phyloP scores from a whole-genome alignment of 2,113 vertebrate genomes.

The Clarias magur region DNA sequence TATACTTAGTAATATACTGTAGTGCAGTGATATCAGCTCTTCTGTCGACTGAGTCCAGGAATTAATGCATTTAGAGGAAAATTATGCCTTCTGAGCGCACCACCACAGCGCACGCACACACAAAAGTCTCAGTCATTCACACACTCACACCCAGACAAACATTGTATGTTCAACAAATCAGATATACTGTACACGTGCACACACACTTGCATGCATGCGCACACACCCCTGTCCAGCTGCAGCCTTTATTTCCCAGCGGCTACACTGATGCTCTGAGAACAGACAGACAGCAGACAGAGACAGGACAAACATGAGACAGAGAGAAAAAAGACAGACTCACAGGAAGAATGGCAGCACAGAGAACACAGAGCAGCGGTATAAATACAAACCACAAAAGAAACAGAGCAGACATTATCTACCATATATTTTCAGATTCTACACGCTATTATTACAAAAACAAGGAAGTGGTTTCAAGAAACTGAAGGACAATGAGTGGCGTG shows the following conservation, averaged over 20 bases:
- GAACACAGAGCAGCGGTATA: not conserved
- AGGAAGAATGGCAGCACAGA: not conserved
- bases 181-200: not conserved
- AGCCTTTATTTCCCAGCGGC: conserved; percentile 21
- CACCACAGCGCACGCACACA: not conserved
- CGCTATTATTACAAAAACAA: not conserved
- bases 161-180: not conserved
- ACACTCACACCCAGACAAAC: not conserved
- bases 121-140: not conserved
- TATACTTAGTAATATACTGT: not conserved
- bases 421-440: not conserved
- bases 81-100: not conserved
- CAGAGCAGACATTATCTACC: too few species aligned
- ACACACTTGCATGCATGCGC: not conserved
- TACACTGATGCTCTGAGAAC: not conserved
- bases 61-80: conserved; percentile 3
- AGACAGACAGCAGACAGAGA: not conserved
- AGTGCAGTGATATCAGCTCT: not conserved
- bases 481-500: not conserved
- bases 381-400: not conserved
- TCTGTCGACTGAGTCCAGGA: not conserved
- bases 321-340: not conserved
- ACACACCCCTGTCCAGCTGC: conserved; percentile 12
- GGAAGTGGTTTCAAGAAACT: not conserved
- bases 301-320: not conserved